Evolutionary conservation across 2,797 vertebrate species (phyloP), one percentile per base, ranked within the genome.

Genomic region (Spinibarbus caldwelli): DNA sequence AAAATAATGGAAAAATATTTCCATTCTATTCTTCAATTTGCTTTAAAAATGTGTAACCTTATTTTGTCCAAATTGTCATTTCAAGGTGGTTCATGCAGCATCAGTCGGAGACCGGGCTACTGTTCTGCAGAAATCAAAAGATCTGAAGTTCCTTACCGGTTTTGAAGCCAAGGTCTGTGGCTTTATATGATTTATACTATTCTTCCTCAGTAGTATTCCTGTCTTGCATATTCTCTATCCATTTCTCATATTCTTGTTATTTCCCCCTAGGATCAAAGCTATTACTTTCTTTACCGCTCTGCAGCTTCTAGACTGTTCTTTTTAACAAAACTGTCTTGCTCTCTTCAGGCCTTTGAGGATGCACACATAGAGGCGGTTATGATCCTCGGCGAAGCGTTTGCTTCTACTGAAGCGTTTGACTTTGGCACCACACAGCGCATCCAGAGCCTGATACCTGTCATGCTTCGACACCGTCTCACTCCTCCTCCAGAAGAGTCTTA

Each of bases 351-450:
- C 0, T 96, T 96, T 4, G 86, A 94, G 1, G 95, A 97, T 0
- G 97, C 97, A 47, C 97, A 98, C 0, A 94, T 97, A 9, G 96
- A 97, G 26, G 96, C 97, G 0, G 97, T 98, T 89, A 97, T 98
- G 97, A 97, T 97, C 87, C 94, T 98, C 7, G 97, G 97, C 0
- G 96, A 98, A 88, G 96, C 96, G 3, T 98, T 98, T 2, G 93
- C 96, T 0, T 94, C 93, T 0, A 0, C 83, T 0, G 94, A 93
- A 21, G 92, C 94, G 12, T 98, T 97, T 0, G 95, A 98, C 92
- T 98, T 98, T 0, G 90, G 97, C 82, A 90, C 96, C 6, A 96
- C 97, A 0, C 95, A 91, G 47, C 93, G 96, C 1, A 93, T 98
- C 91, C 97, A 97, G 87, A 91, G 83, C 78, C 95, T 98, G 79